Percentiles rank a stretch among this genome's conserved stretches.
Evolutionary conservation across 2,888 invertebrate species (phyloP).

Genomic region (Synergus laeviventris): DNA sequence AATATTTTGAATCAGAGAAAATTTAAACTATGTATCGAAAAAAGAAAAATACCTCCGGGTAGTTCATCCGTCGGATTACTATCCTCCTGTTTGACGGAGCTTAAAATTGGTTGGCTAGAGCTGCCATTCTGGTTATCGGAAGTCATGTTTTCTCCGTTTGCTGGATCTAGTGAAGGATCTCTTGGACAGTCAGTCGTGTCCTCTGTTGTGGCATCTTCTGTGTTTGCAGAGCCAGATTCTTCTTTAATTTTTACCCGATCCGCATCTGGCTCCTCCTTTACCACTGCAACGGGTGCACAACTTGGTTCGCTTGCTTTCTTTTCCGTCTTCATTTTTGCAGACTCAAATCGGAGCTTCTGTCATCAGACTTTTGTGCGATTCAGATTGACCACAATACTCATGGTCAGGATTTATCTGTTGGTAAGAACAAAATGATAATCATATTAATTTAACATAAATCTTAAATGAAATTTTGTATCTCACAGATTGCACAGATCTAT

Average conservation of each 20-base stretch:
- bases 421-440: neutral
- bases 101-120: conserved; percentile 63
- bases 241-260: conserved; percentile 74
- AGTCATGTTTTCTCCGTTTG: conserved; percentile 66
- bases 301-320: conserved; percentile 73
- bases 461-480: neutral
- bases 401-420: conserved; percentile 51
- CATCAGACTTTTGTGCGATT: conserved; percentile 43
- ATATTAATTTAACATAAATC: neutral
- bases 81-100: conserved; percentile 69
- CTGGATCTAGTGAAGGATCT: conserved; percentile 67
- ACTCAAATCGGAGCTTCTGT: conserved; percentile 42
- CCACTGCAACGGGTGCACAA: conserved; percentile 70
- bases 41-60: conserved; percentile 48
- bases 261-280: conserved; percentile 73
- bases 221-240: conserved; percentile 64
- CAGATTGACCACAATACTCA: conserved; percentile 50
- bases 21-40: neutral
- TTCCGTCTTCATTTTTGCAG: conserved; percentile 73
- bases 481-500: neutral
- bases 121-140: conserved; percentile 67
- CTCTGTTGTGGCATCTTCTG: conserved; percentile 69
- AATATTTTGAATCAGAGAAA: neutral
- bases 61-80: conserved; percentile 68
- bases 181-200: conserved; percentile 69